A percentile compares a stretch with the other conserved stretches of the same genome.
phyloP scores from a whole-genome alignment of 1,140 invertebrate genomes.

The Ooceraea biroi region DNA sequence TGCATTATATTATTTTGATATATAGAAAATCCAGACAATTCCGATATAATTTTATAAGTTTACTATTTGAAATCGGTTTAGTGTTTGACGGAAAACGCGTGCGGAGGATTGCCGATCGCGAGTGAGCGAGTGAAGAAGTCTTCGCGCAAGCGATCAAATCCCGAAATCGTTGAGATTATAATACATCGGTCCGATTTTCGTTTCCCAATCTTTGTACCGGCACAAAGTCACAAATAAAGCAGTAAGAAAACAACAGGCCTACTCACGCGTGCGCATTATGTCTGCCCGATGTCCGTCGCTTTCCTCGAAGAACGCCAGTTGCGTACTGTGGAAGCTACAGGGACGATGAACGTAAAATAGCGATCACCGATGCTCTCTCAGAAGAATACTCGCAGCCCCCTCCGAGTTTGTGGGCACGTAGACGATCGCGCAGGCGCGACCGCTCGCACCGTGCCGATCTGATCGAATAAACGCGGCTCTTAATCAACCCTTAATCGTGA shows the following conservation, averaged over 20 bases:
- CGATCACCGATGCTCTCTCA: neutral
- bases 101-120: too few species aligned
- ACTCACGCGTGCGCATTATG: constrained; percentile 51
- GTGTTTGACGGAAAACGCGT: too few species aligned
- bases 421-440: constrained; percentile 19
- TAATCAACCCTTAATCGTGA: constrained; percentile 12
- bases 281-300: neutral
- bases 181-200: too few species aligned
- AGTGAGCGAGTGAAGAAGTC: too few species aligned
- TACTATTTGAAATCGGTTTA: too few species aligned
- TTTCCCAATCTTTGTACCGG: too few species aligned
- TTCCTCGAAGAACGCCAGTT: constrained; percentile 5
- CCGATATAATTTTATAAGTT: too few species aligned
- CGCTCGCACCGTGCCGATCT: constrained; percentile 21
- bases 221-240: too few species aligned
- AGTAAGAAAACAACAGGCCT: neutral
- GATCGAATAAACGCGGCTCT: neutral
- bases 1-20: too few species aligned
- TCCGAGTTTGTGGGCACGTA: constrained; percentile 19
- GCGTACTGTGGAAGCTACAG: constrained; percentile 10
- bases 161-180: too few species aligned
- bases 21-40: too few species aligned
- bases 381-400: constrained; percentile 19
- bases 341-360: constrained; percentile 41
- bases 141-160: too few species aligned